Evolutionary conservation across 2,888 invertebrate genomes (phyloP).

Genomic region (Lycocerus yunnanus): DNA sequence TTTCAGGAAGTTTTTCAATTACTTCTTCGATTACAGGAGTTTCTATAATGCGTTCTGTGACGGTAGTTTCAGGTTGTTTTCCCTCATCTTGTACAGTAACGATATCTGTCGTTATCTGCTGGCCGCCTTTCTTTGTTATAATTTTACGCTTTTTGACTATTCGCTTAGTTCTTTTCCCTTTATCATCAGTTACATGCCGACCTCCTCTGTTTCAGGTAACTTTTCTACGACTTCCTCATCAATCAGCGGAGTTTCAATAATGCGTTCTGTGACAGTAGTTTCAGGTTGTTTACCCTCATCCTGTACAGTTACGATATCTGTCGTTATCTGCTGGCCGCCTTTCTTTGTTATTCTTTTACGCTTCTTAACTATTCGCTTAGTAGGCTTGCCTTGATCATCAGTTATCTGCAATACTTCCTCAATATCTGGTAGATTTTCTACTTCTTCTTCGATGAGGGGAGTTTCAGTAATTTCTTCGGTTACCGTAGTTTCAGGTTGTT

Average conservation of each 20-base stretch:
- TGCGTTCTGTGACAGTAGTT: slow-evolving; percentile 30
- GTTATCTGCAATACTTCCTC: slow-evolving; percentile 44
- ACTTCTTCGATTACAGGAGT: slow-evolving; percentile 32
- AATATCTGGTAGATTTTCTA: slow-evolving; percentile 41
- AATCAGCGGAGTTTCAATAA: slow-evolving; percentile 36
- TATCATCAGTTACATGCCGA: slow-evolving; percentile 46
- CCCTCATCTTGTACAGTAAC: slow-evolving; percentile 48
- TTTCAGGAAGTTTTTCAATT: slow-evolving; percentile 49
- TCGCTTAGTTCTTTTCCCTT: slow-evolving; percentile 44
- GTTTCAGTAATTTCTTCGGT: slow-evolving; percentile 32
- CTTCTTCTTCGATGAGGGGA: slow-evolving; percentile 35
- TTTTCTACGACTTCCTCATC: slow-evolving; percentile 46
- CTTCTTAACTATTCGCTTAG: slow-evolving; percentile 32
- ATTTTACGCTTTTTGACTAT: slow-evolving; percentile 25
- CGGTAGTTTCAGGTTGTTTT: slow-evolving; percentile 51
- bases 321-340: slow-evolving; percentile 42
- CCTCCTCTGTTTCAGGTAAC: slow-evolving; percentile 39
- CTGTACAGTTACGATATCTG: slow-evolving; percentile 29
- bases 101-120: slow-evolving; percentile 42
- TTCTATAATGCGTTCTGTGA: slow-evolving; percentile 34
- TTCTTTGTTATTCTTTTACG: slow-evolving; percentile 48
- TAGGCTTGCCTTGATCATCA: slow-evolving; percentile 47
- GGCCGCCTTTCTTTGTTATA: slow-evolving; percentile 43
- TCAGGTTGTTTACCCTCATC: slow-evolving; percentile 31
- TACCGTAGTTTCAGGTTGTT: slow-evolving; percentile 29